These are phyloP conservation scores for Psittacula derbiana DNA, from an alignment of 2,797 vertebrate genomes.

Conservation along the genomic window DNA sequence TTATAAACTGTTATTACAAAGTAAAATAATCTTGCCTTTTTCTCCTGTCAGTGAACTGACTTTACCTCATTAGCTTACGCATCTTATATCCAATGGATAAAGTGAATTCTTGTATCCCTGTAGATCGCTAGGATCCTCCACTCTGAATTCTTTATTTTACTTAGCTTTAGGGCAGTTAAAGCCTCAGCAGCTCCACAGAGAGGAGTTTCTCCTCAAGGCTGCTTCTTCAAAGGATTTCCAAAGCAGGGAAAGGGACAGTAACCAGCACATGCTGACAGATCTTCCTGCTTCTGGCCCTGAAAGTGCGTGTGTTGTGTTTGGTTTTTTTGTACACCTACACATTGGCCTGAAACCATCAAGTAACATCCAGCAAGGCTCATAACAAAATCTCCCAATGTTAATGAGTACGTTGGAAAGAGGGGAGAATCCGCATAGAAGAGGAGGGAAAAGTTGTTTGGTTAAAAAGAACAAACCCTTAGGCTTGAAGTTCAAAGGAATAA, in stretches of 20 bases:
- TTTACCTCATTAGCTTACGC: slow-evolving; percentile 12
- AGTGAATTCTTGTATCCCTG: slow-evolving; percentile 27
- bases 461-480: slow-evolving; percentile 29
- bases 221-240: slow-evolving; percentile 66
- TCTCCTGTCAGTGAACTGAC: background rate
- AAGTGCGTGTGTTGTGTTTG: slow-evolving; percentile 10
- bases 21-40: slow-evolving; percentile 14
- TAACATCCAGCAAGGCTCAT: slow-evolving; percentile 30
- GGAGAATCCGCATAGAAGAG: background rate
- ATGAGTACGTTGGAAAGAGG: slow-evolving; percentile 33
- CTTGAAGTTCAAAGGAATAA: slow-evolving; percentile 46
- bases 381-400: slow-evolving; percentile 28
- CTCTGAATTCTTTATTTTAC: slow-evolving; percentile 57
- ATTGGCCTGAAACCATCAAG: slow-evolving; percentile 57
- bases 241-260: slow-evolving; percentile 52
- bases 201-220: slow-evolving; percentile 63
- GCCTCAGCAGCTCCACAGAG: slow-evolving; percentile 46
- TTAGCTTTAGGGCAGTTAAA: slow-evolving; percentile 58
- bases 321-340: slow-evolving; percentile 44
- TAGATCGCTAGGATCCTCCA: slow-evolving; percentile 33
- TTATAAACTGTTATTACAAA: slow-evolving; percentile 2
- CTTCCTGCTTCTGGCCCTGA: slow-evolving; percentile 59
- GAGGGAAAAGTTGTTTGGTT: slow-evolving; percentile 35
- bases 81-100: slow-evolving; percentile 23
- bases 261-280: slow-evolving; percentile 56